A percentile compares a stretch with the other conserved stretches of the same genome.
Evolutionary conservation across 2,113 vertebrate species (phyloP).

Genomic region (Mola mola): DNA sequence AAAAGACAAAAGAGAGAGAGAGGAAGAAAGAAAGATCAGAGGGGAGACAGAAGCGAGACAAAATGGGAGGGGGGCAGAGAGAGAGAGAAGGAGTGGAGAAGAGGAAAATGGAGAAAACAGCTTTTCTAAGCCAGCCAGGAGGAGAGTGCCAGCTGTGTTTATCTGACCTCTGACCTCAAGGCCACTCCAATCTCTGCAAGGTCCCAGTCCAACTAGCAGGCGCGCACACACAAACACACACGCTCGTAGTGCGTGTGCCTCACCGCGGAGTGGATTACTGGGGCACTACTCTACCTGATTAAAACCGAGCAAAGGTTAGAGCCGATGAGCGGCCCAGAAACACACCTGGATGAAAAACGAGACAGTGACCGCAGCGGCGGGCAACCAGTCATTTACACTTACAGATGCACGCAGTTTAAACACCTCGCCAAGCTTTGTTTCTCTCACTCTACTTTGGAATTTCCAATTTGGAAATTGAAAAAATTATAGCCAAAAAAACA

Average conservation of each 20-base stretch:
- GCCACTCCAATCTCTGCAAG: slow-evolving; percentile 74
- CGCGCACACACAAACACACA: slow-evolving; percentile 25
- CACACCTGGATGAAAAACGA: slow-evolving; percentile 40
- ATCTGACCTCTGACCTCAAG: slow-evolving; percentile 76
- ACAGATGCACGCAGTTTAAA: no score
- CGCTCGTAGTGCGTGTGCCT: slow-evolving; percentile 6
- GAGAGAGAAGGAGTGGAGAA: slow-evolving; percentile 14
- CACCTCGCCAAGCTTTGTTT: no score
- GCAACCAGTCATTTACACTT: no score
- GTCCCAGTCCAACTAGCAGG: slow-evolving; percentile 55
- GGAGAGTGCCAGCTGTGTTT: slow-evolving; percentile 84
- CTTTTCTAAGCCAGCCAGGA: slow-evolving; percentile 49
- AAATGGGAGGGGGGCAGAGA: slow-evolving; percentile 21
- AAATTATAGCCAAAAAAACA: no score
- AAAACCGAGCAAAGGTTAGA: slow-evolving; percentile 60
- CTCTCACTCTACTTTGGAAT: no score
- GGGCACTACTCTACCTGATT: slow-evolving; percentile 69
- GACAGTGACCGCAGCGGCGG: background rate
- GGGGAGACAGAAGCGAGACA: slow-evolving; percentile 18
- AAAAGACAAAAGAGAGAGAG: slow-evolving; percentile 20
- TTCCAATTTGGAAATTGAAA: no score
- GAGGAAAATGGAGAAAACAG: slow-evolving; percentile 45
- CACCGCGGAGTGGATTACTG: slow-evolving; percentile 60
- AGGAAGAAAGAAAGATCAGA: slow-evolving; percentile 28
- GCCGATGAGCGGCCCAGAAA: slow-evolving; percentile 13